Conservation (phyloP, 2,888 invertebrate genomes). For the Rotaria sp. region DNA sequence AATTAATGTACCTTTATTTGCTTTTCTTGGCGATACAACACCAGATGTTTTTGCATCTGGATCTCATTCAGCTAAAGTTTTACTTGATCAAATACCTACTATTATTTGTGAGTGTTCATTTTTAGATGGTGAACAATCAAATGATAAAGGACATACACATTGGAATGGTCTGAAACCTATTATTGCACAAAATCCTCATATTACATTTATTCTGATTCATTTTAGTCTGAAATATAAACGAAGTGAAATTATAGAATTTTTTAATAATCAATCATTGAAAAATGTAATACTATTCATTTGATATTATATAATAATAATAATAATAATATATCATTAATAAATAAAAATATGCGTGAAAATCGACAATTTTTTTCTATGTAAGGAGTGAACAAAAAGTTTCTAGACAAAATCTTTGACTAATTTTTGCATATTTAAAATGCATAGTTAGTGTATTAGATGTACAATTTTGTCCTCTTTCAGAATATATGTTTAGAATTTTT, state of each 20-base stretch:
- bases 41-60: not conserved
- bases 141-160: slow-evolving; percentile 1
- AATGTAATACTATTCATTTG: not conserved
- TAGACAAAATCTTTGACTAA: no score
- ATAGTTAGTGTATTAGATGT: no score
- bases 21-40: slow-evolving; percentile 11
- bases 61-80: not conserved
- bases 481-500: no score
- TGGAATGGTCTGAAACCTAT: not conserved
- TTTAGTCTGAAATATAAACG: not conserved
- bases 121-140: not conserved
- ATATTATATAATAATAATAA: no score
- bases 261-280: not conserved
- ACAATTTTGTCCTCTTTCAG: no score
- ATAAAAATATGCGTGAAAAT: no score
- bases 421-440: no score
- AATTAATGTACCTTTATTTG: not conserved
- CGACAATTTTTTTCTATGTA: no score
- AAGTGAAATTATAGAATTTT: not conserved
- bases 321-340: no score
- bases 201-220: not conserved
- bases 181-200: not conserved
- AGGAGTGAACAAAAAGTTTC: no score
- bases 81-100: not conserved
- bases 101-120: not conserved